A percentile compares a stretch with the other conserved stretches of the same genome.
These are phyloP conservation scores for Germaria angustata DNA, from an alignment of 2,888 invertebrate species.

Conservation along the genomic window DNA sequence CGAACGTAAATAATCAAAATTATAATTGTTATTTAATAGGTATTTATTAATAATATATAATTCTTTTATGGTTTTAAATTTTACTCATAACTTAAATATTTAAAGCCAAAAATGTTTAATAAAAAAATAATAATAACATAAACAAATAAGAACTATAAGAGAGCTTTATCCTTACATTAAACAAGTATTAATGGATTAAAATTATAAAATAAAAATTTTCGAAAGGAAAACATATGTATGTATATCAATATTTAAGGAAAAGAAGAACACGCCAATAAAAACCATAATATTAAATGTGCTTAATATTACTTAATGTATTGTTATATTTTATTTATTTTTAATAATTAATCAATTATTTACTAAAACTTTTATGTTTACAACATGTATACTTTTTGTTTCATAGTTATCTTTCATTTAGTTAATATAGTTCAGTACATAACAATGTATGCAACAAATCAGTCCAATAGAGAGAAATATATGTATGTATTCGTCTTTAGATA, in stretches of 20 bases:
- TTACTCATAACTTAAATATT: conserved; percentile 49
- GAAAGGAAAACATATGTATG: no score
- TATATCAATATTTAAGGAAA: conserved; percentile 10
- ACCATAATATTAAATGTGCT: conserved; percentile 31
- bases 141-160: conserved; percentile 49
- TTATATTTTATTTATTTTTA: conserved; percentile 12
- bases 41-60: conserved; percentile 19
- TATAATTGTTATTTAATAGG: conserved; percentile 12
- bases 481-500: conserved; percentile 30
- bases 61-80: conserved; percentile 46
- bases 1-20: no score
- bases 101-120: conserved; percentile 49
- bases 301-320: background rate
- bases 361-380: conserved; percentile 50
- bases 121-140: background rate
- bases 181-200: conserved; percentile 21
- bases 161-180: conserved; percentile 51
- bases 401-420: conserved; percentile 13
- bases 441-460: conserved; percentile 65
- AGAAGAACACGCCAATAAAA: conserved; percentile 42
- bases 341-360: conserved; percentile 13
- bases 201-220: conserved; percentile 12
- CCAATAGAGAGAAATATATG: conserved; percentile 59
- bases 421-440: conserved; percentile 55
- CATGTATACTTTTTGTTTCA: conserved; percentile 40